Evolutionary conservation across 1,140 invertebrate genomes (phyloP), one percentile per base, ranked within the genome.

Genomic region (Chironomus tepperi): DNA sequence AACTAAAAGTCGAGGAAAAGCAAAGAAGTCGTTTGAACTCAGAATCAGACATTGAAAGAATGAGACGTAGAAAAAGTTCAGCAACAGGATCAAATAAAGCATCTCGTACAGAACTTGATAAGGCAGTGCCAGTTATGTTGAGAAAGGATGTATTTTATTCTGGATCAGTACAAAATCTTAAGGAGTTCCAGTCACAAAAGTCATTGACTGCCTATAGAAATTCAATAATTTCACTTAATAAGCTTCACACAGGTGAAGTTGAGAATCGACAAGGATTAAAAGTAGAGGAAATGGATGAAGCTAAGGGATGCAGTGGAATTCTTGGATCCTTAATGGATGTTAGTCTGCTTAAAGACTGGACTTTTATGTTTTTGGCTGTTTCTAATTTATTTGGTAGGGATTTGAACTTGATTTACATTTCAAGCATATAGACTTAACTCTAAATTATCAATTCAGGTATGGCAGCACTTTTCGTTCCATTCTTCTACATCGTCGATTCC

Each of bases 131-230:
- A 16, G 97, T 97, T 2, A 83, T 99, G 81, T 97, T 96, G 6
- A 86, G 96, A 70, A 98, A 98, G 83, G 97, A 99, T 83, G 98
- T 99, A 77, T 99, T 99, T 85, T 99, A 99, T 84, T 95, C 96
- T 12, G 97, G 97, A 24, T 96, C 94, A 42, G 91, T 98, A 7
- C 85, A 91, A 34, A 93, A 97, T 84, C 85, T 98, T 74, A 94
- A 93, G 0, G 93, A 97, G 83, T 98, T 91, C 83, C 93, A 96
- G 80, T 94, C 92, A 75, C 95, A 97, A 82, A 95, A 94, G 77
- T 95, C 95, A 9, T 84, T 98, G n/a, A 88, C 91, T 42, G 91
- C 91, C 76, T 95, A 95, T 80, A 86, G 94, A 57, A 90, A 93
- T 78, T 93, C 91, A 67, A 89, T 94, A 15, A 85, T 93, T 12